These are phyloP conservation scores for Chaenogobius annularis DNA, from an alignment of 2,113 vertebrate species.

Conservation along the genomic window DNA sequence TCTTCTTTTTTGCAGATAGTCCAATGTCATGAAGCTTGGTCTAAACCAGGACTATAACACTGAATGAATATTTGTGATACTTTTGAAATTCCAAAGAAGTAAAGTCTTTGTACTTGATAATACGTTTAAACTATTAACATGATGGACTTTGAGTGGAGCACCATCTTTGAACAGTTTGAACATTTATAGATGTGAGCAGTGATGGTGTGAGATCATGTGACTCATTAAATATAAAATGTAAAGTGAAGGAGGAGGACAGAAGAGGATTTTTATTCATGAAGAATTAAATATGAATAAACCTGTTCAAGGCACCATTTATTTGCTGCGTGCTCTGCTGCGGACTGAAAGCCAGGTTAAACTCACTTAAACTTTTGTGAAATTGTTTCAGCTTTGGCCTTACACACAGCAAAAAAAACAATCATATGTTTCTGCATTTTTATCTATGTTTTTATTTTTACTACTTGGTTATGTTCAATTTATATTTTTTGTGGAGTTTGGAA, in stretches of 20 bases:
- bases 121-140: too few species aligned
- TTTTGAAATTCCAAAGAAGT: too few species aligned
- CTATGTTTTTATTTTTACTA: not conserved
- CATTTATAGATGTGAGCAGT: not conserved
- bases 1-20: too few species aligned
- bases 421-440: not conserved
- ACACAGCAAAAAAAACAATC: too few species aligned
- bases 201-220: not conserved
- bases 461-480: not conserved
- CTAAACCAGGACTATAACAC: too few species aligned
- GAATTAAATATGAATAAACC: constrained; percentile 8
- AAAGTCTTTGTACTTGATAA: too few species aligned
- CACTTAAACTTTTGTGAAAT: not conserved
- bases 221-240: not conserved
- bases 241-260: not conserved
- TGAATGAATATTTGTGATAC: too few species aligned
- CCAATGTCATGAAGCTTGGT: too few species aligned
- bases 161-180: too few species aligned
- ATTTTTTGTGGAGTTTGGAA: not conserved
- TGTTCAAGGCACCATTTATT: not conserved
- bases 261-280: not conserved
- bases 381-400: not conserved
- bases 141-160: too few species aligned
- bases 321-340: not conserved
- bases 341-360: not conserved